Conservation (phyloP, 2,797 vertebrate genomes). For the Anas acuta region DNA sequence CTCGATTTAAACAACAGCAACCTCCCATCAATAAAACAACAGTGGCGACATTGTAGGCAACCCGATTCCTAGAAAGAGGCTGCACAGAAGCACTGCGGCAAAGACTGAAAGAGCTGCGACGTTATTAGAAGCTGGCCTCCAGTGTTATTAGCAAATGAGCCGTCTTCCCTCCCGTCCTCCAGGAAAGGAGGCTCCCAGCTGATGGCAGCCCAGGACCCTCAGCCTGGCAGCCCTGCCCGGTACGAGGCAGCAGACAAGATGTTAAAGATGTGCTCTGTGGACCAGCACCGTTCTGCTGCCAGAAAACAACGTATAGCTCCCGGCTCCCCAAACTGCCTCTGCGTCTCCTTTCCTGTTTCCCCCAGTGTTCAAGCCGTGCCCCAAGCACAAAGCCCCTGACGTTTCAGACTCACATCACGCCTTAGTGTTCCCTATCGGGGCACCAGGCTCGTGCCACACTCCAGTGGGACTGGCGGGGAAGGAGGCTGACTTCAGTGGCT, state of each 20-base stretch:
- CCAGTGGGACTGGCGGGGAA: background rate
- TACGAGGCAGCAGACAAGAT: slow-evolving; percentile 13
- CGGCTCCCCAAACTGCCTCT: background rate
- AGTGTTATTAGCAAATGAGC: background rate
- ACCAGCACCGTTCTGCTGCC: background rate
- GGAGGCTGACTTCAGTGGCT: slow-evolving; percentile 18
- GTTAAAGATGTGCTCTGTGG: background rate
- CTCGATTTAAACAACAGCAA: background rate
- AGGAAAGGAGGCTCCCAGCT: background rate
- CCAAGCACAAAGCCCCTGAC: background rate
- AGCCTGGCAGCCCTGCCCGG: background rate
- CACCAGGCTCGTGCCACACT: rapidly evolving
- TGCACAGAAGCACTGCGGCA: background rate
- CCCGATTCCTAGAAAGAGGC: background rate
- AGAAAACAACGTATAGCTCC: background rate
- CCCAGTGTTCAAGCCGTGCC: rapidly evolving
- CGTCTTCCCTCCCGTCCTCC: slow-evolving; percentile 8
- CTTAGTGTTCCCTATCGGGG: background rate
- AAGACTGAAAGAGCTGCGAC: background rate
- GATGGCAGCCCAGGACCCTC: background rate
- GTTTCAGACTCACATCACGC: background rate
- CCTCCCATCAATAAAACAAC: background rate
- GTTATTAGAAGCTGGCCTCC: background rate
- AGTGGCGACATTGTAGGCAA: background rate
- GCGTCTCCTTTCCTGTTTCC: background rate